Conservation (phyloP, 2,113 vertebrate genomes). For the Phoenicopterus ruber region DNA sequence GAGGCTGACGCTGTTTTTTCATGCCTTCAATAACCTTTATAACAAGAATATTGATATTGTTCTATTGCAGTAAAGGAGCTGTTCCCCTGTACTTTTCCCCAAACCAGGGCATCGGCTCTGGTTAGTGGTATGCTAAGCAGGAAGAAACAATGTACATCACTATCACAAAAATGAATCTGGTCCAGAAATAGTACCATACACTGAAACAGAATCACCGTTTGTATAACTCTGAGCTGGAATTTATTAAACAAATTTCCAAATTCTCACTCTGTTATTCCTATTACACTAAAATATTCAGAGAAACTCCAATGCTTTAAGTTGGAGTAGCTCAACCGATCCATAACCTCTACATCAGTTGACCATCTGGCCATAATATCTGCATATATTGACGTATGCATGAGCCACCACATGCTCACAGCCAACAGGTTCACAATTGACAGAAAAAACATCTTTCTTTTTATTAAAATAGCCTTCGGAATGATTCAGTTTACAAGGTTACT, state of each 20-base stretch:
- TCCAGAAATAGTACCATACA: background rate
- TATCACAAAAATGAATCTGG: background rate
- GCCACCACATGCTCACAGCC: background rate
- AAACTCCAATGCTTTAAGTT: background rate
- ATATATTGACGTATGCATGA: background rate
- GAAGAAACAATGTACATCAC: background rate
- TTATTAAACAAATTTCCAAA: background rate
- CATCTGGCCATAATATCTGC: background rate
- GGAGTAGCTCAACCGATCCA: background rate
- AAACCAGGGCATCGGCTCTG: accelerated
- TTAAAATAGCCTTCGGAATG: background rate
- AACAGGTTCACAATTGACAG: background rate
- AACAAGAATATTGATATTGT: background rate
- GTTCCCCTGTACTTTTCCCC: background rate
- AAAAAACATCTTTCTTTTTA: background rate
- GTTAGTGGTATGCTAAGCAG: background rate
- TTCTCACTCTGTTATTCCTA: background rate
- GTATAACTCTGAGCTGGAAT: background rate
- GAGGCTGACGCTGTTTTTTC: background rate
- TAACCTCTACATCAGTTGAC: background rate
- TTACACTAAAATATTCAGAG: background rate
- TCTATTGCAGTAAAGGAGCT: background rate
- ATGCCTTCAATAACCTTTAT: background rate
- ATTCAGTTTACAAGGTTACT: background rate
- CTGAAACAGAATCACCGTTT: background rate